Evolutionary conservation across 23 tunicate genomes (phyloP).

Genomic region (Ciona savignyi): DNA sequence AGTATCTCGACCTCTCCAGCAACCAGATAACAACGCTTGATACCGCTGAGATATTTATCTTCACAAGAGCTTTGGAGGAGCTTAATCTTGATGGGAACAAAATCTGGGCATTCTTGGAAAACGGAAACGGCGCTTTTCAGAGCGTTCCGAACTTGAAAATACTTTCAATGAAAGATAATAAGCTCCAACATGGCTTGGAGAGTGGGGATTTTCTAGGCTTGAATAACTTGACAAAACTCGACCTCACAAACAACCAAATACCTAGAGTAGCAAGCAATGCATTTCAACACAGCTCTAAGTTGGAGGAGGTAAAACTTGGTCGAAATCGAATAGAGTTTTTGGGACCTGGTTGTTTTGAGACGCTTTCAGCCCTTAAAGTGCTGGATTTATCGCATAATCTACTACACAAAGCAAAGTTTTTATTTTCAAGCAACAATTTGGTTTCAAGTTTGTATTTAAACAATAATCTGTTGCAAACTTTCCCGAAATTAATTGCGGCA

Average conservation of each 20-base stretch:
- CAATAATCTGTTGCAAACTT: background rate
- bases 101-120: background rate
- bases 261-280: slow-evolving; percentile 2
- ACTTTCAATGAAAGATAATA: slow-evolving; percentile 7
- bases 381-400: slow-evolving; percentile 14
- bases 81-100: slow-evolving; percentile 8
- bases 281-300: background rate
- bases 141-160: background rate
- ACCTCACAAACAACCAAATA: slow-evolving; percentile 7
- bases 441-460: background rate
- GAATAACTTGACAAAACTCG: slow-evolving; percentile 7
- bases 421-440: background rate
- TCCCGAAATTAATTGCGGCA: background rate
- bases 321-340: slow-evolving; percentile 4
- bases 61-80: background rate
- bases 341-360: slow-evolving; percentile 9
- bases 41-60: background rate
- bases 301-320: slow-evolving; percentile 3
- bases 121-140: slow-evolving; percentile 3
- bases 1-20: slow-evolving; percentile 6
- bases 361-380: background rate
- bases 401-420: background rate
- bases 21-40: background rate
- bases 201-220: slow-evolving; percentile 1
- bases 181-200: background rate